phyloP scores from a whole-genome alignment of 2,113 vertebrate genomes.

The Rhinogobius similis region DNA sequence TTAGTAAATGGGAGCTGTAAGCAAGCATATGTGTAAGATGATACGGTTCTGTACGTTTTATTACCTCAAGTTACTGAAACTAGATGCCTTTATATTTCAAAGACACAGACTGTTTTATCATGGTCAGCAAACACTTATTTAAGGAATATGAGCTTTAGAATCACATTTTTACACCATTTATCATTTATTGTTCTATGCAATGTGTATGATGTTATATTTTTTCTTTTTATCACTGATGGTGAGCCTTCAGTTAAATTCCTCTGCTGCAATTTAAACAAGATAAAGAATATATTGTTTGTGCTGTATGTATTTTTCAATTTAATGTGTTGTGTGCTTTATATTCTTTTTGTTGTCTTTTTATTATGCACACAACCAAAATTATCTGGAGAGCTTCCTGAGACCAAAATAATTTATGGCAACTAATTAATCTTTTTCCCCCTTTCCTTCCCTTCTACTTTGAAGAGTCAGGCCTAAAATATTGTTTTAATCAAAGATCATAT shows the following conservation, averaged over 20 bases:
- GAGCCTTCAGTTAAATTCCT: background rate
- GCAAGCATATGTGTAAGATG: background rate
- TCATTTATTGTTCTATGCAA: background rate
- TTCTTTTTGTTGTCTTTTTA: background rate
- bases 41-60: background rate
- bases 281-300: too few species aligned
- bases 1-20: background rate
- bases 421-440: background rate
- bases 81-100: background rate
- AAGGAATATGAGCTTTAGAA: background rate
- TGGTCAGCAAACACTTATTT: background rate
- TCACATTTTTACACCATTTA: background rate
- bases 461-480: constrained; percentile 11
- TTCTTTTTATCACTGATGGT: background rate
- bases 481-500: constrained; percentile 25
- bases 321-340: background rate
- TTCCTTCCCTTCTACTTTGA: background rate
- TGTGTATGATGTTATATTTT: background rate
- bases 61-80: background rate
- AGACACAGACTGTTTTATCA: background rate
- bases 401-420: background rate
- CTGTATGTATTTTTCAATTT: too few species aligned
- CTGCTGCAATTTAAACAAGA: background rate
- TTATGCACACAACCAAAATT: background rate
- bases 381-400: background rate